Base-by-base conservation (phyloP, 2,888 invertebrate genomes). In the Yponomeuta sedellus region DNA sequence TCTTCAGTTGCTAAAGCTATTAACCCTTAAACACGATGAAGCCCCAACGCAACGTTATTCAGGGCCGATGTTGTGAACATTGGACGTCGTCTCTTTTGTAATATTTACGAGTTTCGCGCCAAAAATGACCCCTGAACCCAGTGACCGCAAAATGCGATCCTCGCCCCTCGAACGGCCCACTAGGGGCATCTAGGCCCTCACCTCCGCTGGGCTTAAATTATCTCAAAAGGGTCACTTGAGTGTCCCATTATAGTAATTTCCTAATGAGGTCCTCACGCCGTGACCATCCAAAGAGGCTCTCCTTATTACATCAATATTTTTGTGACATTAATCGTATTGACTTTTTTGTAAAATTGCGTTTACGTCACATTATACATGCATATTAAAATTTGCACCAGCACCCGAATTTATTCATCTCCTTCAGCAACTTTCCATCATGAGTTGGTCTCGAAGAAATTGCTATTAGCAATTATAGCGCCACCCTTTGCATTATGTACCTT, bases 31-130 rank as follows among this genome's bases (percentile, higher is more conserved):
- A 8, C 34, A 34, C 34, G 34, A 34, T 34, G 0, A 34, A 52
- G 16, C 44, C 16, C 80, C 79, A 19, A 10, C 4, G 58, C 3
- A 58, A 22, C n/a, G 58, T 58, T 58, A 20, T 58, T 58, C n/a
- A 19, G 12, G n/a, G 10, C 4, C 58, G 58, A 19, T n/a, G 58
- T 20, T 58, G 58, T 22, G 10, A 58, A 58, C 58, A 19, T 22
- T 19, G 76, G 75, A 76, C 77, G 77, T 73, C 69, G 20, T 71
- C 70, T 73, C 77, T 76, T 77, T 80, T 83, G 80, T 82, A 83
- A 83, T 84, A 84, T 85, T 83, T 80, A 82, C 75, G 75, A 79
- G 77, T 72, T 74, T 76, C 73, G 61, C 44, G 25, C 63, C 63
- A 64, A 64, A 64, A 40, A 44, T 25, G 63, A 22, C 28, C 39